A percentile compares a stretch with the other conserved stretches of the same genome.
Evolutionary conservation across 2,797 vertebrate genomes (phyloP).

Genomic region (Pangasius krempfi): DNA sequence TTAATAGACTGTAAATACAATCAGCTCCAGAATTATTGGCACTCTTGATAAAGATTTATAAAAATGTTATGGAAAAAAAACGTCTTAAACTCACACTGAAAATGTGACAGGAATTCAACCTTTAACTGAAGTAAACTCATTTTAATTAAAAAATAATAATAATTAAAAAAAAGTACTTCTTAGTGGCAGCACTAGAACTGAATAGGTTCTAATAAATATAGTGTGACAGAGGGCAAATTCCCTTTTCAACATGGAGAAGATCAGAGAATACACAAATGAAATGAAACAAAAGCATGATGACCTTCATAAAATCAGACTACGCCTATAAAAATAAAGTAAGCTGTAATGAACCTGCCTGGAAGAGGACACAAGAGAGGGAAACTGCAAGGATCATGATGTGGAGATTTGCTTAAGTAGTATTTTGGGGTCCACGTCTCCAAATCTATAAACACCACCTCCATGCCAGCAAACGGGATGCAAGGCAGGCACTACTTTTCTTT

Average conservation of each 20-base stretch:
- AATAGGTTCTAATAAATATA: not conserved
- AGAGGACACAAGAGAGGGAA: not conserved
- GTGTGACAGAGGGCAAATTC: not conserved
- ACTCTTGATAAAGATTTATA: not conserved
- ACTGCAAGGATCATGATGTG: not conserved
- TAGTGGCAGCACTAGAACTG: not conserved
- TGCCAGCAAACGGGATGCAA: not conserved
- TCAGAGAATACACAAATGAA: not conserved
- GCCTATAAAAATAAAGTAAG: not conserved
- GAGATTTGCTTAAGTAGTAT: not conserved
- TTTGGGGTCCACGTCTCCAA: not conserved
- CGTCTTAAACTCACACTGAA: not conserved
- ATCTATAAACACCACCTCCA: not conserved
- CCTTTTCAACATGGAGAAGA: not conserved
- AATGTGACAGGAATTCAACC: not conserved
- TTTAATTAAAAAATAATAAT: no score
- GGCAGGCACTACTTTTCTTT: not conserved
- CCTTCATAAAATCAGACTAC: not conserved
- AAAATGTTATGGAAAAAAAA: not conserved
- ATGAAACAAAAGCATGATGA: not conserved
- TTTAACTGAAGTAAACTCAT: not conserved
- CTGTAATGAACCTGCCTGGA: not conserved
- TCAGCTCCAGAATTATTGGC: not conserved
- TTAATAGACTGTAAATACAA: not conserved
- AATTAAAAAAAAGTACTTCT: not conserved